Conservation (phyloP, 2,888 invertebrate species). For the Digitonthophagus gazella region DNA sequence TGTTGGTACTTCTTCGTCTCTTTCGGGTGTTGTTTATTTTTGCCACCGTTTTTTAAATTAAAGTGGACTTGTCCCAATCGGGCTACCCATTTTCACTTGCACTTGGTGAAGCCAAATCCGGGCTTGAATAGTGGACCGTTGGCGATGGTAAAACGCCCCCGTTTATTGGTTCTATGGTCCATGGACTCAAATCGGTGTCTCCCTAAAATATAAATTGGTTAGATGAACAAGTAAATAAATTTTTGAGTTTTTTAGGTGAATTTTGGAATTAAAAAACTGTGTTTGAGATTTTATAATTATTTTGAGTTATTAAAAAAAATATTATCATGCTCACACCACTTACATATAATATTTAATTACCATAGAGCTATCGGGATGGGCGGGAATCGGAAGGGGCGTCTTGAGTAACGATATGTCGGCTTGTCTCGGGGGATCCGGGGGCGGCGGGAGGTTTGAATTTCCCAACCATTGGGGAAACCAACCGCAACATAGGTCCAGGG, state of each 20-base stretch:
- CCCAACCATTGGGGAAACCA: slow-evolving; percentile 50
- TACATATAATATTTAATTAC: slow-evolving; percentile 58
- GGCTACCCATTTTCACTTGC: slow-evolving; percentile 47
- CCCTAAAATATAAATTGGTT: slow-evolving; percentile 45
- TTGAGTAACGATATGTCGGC: slow-evolving; percentile 62
- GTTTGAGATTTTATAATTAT: too few species aligned
- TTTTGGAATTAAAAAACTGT: too few species aligned
- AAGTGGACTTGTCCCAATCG: slow-evolving; percentile 49
- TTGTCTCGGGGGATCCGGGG: slow-evolving; percentile 60
- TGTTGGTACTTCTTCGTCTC: background rate
- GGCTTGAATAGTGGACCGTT: slow-evolving; percentile 38
- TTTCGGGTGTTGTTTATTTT: slow-evolving; percentile 11
- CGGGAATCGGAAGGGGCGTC: slow-evolving; percentile 58
- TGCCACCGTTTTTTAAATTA: slow-evolving; percentile 39
- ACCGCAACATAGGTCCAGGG: slow-evolving; percentile 73
- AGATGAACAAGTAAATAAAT: too few species aligned
- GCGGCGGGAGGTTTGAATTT: slow-evolving; percentile 54
- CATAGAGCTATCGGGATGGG: slow-evolving; percentile 54
- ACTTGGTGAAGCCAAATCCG: slow-evolving; percentile 43
- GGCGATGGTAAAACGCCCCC: slow-evolving; percentile 43
- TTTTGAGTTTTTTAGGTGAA: too few species aligned
- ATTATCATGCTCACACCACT: slow-evolving; percentile 49
- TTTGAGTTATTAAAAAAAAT: too few species aligned
- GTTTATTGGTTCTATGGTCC: slow-evolving; percentile 47
- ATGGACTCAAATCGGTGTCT: slow-evolving; percentile 54